Conservation (phyloP, 2,888 invertebrate genomes). For the Polydrusus tereticollis region DNA sequence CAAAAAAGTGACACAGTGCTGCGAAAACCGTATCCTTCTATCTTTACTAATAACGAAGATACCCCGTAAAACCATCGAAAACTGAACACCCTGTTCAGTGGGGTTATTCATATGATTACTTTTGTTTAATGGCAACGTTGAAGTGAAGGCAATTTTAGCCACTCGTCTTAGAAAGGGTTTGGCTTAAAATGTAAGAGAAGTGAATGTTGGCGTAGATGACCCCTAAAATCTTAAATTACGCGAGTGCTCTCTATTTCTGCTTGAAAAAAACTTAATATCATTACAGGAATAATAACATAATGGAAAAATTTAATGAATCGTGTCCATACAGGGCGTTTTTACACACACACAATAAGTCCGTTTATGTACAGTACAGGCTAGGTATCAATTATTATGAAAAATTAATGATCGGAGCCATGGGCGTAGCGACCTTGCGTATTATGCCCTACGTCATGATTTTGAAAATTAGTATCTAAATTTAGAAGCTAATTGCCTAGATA, state of each 20-base stretch:
- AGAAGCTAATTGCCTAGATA: slow-evolving; percentile 7
- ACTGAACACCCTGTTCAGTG: too few relatives aligned
- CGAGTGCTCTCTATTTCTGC: neutral
- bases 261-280: neutral
- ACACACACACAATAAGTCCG: slow-evolving; percentile 4
- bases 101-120: too few relatives aligned
- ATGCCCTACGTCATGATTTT: slow-evolving; percentile 20
- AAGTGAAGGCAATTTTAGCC: too few relatives aligned
- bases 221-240: neutral
- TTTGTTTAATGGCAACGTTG: too few relatives aligned
- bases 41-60: too few relatives aligned
- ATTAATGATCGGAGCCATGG: slow-evolving; percentile 11
- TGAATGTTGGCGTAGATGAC: too few relatives aligned
- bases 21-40: too few relatives aligned
- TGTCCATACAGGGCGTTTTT: slow-evolving; percentile 22
- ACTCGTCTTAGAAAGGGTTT: too few relatives aligned
- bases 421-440: slow-evolving; percentile 18
- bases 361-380: neutral
- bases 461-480: slow-evolving; percentile 20
- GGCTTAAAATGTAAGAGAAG: too few relatives aligned
- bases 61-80: too few relatives aligned
- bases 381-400: slow-evolving; percentile 23
- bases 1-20: too few relatives aligned
- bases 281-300: neutral
- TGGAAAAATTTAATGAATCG: slow-evolving; percentile 8